A percentile compares a stretch with the other conserved stretches of the same genome.
Conservation (phyloP, 2,113 vertebrate species). For the Serilophus lunatus region DNA sequence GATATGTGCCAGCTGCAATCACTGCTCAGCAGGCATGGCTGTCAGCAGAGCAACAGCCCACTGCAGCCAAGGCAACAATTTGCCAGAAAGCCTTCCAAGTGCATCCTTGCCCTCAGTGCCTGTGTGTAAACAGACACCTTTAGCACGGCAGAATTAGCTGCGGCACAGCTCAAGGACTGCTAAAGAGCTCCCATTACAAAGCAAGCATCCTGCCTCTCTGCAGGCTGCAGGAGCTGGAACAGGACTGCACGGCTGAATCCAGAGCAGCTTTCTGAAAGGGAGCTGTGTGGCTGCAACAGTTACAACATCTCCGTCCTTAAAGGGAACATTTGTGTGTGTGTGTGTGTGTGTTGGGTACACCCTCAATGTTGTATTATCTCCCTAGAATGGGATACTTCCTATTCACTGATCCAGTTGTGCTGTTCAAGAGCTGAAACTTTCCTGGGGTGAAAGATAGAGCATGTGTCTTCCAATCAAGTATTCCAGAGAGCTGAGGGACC, state of each 20-base stretch:
- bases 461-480: background rate
- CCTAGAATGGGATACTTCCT: background rate
- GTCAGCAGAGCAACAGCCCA: background rate
- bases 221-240: background rate
- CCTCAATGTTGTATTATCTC: background rate
- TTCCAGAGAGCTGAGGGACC: background rate
- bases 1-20: slow-evolving; percentile 28
- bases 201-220: background rate
- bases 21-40: slow-evolving; percentile 27
- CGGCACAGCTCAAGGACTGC: background rate
- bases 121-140: slow-evolving; percentile 37
- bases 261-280: background rate
- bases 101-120: background rate
- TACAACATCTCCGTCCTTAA: background rate
- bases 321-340: background rate
- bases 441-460: background rate
- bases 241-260: background rate
- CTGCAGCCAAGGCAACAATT: slow-evolving; percentile 13
- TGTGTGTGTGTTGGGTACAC: background rate
- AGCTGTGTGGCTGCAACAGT: background rate
- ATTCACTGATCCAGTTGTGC: background rate
- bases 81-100: slow-evolving; percentile 39
- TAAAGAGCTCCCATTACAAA: slow-evolving; percentile 19
- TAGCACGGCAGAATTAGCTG: background rate
- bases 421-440: background rate